Conservation (phyloP, 2,888 invertebrate species). For the Acronicta aceris region DNA sequence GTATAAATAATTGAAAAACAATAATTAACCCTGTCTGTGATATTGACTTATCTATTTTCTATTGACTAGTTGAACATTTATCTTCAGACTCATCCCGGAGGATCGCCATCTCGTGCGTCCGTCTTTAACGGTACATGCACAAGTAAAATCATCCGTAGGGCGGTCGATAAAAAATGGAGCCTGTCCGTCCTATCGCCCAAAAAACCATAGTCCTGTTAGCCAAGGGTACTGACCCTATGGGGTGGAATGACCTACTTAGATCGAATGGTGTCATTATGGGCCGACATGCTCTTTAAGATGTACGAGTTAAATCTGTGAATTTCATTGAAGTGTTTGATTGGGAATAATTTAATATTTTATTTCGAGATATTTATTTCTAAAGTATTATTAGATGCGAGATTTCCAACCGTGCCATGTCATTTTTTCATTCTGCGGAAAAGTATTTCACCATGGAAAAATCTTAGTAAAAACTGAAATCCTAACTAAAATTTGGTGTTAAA, state of each 20-base stretch:
- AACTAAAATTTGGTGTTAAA: too few relatives aligned
- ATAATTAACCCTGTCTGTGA: too few relatives aligned
- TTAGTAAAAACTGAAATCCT: too few relatives aligned
- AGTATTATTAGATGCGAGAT: too few relatives aligned
- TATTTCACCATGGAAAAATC: too few relatives aligned
- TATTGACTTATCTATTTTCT: background rate
- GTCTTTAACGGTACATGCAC: slow-evolving; percentile 83
- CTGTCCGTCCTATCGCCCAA: slow-evolving; percentile 70
- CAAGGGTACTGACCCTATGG: slow-evolving; percentile 82
- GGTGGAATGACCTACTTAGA: slow-evolving; percentile 87
- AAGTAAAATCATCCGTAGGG: slow-evolving; percentile 83
- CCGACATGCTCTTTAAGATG: slow-evolving; percentile 46
- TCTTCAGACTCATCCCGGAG: slow-evolving; percentile 65
- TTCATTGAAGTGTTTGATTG: slow-evolving; percentile 1
- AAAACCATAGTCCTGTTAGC: slow-evolving; percentile 85
- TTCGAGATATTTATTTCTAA: too few relatives aligned
- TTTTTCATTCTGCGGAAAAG: too few relatives aligned
- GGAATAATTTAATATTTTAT: too few relatives aligned
- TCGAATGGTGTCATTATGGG: slow-evolving; percentile 82
- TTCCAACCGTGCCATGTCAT: too few relatives aligned
- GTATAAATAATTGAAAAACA: too few relatives aligned
- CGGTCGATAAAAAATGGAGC: slow-evolving; percentile 84
- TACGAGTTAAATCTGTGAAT: background rate
- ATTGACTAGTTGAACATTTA: slow-evolving; percentile 35
- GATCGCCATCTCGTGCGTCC: slow-evolving; percentile 59